phyloP scores from a whole-genome alignment of 2,113 vertebrate species.

The Heteronetta atricapilla region DNA sequence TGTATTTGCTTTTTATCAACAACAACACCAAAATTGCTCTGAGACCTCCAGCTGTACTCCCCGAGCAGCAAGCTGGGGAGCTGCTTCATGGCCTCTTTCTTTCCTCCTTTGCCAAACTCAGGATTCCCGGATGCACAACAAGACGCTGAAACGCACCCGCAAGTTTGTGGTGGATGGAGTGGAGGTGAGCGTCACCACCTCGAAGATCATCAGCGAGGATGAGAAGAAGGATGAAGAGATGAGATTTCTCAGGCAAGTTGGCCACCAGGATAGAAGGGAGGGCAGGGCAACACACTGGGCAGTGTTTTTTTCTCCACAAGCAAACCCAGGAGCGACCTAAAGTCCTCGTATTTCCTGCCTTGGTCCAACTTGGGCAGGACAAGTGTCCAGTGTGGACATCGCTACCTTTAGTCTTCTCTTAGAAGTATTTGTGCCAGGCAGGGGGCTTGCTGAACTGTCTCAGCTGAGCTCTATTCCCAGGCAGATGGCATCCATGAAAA shows the following conservation, averaged over 20 bases:
- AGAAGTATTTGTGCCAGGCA: background rate
- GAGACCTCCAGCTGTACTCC: background rate
- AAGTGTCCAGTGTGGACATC: background rate
- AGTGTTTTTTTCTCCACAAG: background rate
- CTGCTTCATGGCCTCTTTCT: background rate
- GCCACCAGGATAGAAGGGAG: background rate
- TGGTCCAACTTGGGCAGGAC: background rate
- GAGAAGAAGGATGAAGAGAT: slow-evolving; percentile 98
- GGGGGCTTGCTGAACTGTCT: background rate
- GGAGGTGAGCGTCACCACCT: slow-evolving; percentile 95
- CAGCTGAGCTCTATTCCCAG: background rate
- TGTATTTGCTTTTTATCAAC: background rate
- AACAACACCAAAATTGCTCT: rapidly evolving
- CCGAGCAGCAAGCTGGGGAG: background rate
- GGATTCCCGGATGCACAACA: slow-evolving; percentile 83
- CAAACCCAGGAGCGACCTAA: rapidly evolving
- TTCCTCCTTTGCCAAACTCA: slow-evolving; percentile 24
- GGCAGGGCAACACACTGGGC: rapidly evolving
- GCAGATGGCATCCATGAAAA: background rate
- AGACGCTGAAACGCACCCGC: slow-evolving; percentile 94
- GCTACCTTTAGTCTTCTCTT: background rate
- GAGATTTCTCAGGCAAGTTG: slow-evolving; percentile 91
- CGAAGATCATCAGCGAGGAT: slow-evolving; percentile 95
- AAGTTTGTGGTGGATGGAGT: slow-evolving; percentile 93
- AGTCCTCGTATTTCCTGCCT: background rate